Base-by-base conservation (phyloP, 2,113 vertebrate genomes). In the Vireo altiloquus region DNA sequence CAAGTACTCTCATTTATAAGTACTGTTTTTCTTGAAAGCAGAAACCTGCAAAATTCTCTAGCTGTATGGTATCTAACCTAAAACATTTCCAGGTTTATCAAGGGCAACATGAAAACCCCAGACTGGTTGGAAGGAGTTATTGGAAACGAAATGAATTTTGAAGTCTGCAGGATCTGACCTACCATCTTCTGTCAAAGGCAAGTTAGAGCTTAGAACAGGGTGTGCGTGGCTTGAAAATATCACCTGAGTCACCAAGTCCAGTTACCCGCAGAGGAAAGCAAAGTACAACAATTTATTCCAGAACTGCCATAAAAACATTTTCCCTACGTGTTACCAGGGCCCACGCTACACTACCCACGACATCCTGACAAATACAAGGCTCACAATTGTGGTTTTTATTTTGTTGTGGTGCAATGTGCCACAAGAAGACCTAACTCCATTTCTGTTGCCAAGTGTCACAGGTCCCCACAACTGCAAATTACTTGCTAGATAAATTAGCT, bases 91-190 rank as follows among this genome's bases (percentile, higher is more conserved):
- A 70, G 20, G 28, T 84, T 94, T 94, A 72, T 91, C 71, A 68
- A 72, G 63, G 52, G 64, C 44, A 76, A 66, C 0, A 1, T 31
- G 37, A 82, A 95, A 94, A 91, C 69, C 78, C 80, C 37, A 68
- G 52, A 64, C 49, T 82, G 47, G 44, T 47, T 12, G 4, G 52
- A 59, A 70, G 61, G 79, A 61, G 52, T 54, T 90, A 49, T 69
- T 44, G 59, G 94, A 93, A 53, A 82, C 50, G 30, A 96, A 82
- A 89, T 83, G 1, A 64, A 90, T 94, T 86, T 53, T 92, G 78
- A 83, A 87, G 77, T 63, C 15, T 63, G 68, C 18, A n/a, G 33
- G 11, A 78, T 68, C n/a, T 53, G 59, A 84, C 37, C 30, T 84
- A 77, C 17, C 42, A 56, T 10, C 11, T 50, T 74, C 82, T 78